phyloP scores from a whole-genome alignment of 2,888 invertebrate species.

The Eulithis prunata region DNA sequence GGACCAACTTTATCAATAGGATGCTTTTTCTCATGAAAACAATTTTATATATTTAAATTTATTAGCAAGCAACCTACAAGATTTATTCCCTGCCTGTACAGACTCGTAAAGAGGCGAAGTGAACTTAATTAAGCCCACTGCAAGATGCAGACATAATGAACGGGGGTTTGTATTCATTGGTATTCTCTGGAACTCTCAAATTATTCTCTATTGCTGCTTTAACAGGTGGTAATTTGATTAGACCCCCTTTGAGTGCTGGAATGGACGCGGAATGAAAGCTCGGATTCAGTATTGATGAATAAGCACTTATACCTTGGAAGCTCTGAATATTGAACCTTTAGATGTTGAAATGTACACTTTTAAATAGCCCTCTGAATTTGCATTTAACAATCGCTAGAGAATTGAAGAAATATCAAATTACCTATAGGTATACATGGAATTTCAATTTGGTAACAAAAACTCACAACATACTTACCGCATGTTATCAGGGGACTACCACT shows the following conservation, averaged over 20 bases:
- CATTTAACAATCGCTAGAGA: too few species aligned
- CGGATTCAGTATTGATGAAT: slow-evolving; percentile 6
- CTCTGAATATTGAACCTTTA: neutral
- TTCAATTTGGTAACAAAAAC: too few species aligned
- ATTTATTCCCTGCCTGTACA: slow-evolving; percentile 20
- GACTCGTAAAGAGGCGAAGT: slow-evolving; percentile 37
- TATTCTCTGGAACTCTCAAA: slow-evolving; percentile 25
- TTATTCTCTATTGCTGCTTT: slow-evolving; percentile 22
- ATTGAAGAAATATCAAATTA: too few species aligned
- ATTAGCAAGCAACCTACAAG: too few species aligned
- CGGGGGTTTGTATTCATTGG: slow-evolving; percentile 44
- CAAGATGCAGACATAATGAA: slow-evolving; percentile 48
- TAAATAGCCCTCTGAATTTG: neutral
- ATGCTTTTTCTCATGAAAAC: too few species aligned
- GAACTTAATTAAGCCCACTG: slow-evolving; percentile 41
- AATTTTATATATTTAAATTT: too few species aligned
- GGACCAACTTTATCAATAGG: too few species aligned
- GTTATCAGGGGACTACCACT: too few species aligned
- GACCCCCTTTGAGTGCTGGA: slow-evolving; percentile 8
- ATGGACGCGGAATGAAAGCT: slow-evolving; percentile 13
- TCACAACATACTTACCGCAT: too few species aligned
- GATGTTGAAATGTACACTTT: neutral
- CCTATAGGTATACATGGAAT: too few species aligned
- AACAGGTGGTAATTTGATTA: slow-evolving; percentile 32
- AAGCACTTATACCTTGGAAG: neutral